Evolutionary conservation across 2,113 vertebrate species (phyloP).

Genomic region (Petaurus breviceps): DNA sequence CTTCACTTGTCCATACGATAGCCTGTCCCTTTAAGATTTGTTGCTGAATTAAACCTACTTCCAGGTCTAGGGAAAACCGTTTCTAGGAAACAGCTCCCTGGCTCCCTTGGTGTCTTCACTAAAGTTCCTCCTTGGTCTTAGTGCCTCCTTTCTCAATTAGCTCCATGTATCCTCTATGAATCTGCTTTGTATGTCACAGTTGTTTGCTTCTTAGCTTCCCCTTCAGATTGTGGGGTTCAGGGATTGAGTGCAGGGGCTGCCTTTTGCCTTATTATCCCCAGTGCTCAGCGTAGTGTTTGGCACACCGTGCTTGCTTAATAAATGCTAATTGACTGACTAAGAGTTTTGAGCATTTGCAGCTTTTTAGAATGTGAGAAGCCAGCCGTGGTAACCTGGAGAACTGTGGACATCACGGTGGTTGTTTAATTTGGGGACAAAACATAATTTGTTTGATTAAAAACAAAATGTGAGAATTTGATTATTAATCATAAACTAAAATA

Average conservation of each 20-base stretch:
- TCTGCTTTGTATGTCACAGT: neutral
- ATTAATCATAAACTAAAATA: neutral
- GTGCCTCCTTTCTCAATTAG: neutral
- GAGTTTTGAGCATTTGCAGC: neutral
- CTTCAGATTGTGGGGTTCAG: neutral
- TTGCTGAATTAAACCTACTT: neutral
- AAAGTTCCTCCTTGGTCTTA: neutral
- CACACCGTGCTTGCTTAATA: neutral
- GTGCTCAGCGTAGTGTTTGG: neutral
- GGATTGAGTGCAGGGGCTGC: neutral
- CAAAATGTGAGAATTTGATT: neutral
- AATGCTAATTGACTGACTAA: neutral
- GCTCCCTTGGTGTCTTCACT: neutral
- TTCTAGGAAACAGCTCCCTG: neutral
- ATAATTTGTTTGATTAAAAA: neutral
- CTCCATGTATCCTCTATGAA: neutral
- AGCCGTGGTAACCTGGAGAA: neutral
- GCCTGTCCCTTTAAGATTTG: neutral
- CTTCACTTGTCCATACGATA: neutral
- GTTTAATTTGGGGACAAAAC: neutral
- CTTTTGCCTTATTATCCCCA: neutral
- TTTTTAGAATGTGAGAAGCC: neutral
- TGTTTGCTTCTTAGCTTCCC: neutral
- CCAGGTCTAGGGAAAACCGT: neutral
- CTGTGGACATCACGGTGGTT: neutral